Evolutionary conservation across 2,888 invertebrate species (phyloP).

Genomic region (Steinernema carpocapsae): DNA sequence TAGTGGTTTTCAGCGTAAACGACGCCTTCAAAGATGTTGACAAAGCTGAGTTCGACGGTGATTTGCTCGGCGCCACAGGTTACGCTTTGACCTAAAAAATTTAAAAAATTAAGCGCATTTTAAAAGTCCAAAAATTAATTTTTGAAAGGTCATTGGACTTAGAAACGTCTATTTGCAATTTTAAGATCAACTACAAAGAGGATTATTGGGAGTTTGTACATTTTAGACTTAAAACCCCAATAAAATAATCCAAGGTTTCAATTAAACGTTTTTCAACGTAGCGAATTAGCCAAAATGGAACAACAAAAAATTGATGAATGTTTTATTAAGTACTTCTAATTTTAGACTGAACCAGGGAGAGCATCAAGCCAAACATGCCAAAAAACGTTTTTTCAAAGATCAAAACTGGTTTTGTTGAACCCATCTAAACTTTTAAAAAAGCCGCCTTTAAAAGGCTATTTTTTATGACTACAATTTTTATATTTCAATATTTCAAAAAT

Average conservation of each 20-base stretch:
- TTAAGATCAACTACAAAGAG: too few species aligned
- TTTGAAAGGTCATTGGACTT: neutral
- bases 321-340: neutral
- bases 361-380: neutral
- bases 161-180: neutral
- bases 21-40: conserved; percentile 41
- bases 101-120: neutral
- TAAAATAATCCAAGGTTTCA: neutral
- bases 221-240: neutral
- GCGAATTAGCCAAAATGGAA: neutral
- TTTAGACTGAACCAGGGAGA: neutral
- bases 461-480: neutral
- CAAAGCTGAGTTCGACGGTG: conserved; percentile 46
- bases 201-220: too few species aligned
- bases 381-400: neutral
- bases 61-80: conserved; percentile 45
- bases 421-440: neutral
- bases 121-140: neutral
- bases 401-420: neutral
- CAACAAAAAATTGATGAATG: neutral
- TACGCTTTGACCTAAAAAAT: conserved; percentile 46
- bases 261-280: neutral
- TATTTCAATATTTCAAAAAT: neutral
- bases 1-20: conserved; percentile 46
- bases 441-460: too few species aligned